A percentile compares a stretch with the other conserved stretches of the same genome.
Evolutionary conservation across 2,797 vertebrate genomes (phyloP).

Genomic region (Prunella strophiata): DNA sequence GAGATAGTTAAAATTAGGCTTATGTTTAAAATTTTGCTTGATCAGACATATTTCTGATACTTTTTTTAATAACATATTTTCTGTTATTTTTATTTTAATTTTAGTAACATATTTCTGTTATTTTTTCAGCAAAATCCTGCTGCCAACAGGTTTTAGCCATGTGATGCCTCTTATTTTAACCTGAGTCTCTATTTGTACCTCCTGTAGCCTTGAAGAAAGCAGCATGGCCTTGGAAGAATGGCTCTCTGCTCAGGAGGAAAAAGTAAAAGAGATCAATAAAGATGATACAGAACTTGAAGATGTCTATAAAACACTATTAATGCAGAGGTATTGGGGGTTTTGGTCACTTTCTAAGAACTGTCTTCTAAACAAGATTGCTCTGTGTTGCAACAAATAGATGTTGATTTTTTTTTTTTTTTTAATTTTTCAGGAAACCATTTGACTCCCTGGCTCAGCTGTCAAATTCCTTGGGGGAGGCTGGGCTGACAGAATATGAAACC

Average conservation of each 20-base stretch:
- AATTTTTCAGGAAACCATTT: constrained; percentile 75
- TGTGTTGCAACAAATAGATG: not conserved
- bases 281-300: constrained; percentile 58
- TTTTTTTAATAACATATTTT: not conserved
- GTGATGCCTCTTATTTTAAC: not conserved
- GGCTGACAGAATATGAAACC: constrained; percentile 78
- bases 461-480: constrained; percentile 78
- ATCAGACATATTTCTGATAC: not conserved
- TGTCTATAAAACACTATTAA: constrained; percentile 78
- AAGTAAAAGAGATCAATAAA: constrained; percentile 69
- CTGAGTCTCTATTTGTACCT: not conserved
- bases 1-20: not conserved
- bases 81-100: not conserved
- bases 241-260: constrained; percentile 82
- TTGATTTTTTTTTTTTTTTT: not conserved
- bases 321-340: constrained; percentile 79
- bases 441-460: constrained; percentile 78
- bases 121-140: not conserved
- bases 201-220: constrained; percentile 83
- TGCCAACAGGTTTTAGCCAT: not conserved
- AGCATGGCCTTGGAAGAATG: constrained; percentile 79
- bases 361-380: not conserved
- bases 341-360: not conserved
- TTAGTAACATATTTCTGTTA: not conserved
- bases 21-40: not conserved